Evolutionary conservation across 2,888 invertebrate species (phyloP), one percentile per base, ranked within the genome.

Genomic region (Tachina fera): DNA sequence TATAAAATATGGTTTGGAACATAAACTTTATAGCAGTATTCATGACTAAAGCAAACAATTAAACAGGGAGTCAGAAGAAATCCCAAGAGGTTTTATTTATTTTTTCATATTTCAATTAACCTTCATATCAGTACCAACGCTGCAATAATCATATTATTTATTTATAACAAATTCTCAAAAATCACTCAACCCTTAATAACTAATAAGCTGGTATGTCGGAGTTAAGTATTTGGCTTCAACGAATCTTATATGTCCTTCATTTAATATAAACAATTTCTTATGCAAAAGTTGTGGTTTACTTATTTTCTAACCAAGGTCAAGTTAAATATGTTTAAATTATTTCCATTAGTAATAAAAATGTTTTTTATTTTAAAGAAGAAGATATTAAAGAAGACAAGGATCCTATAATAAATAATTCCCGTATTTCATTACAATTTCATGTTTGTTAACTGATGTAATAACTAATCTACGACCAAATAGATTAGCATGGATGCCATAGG

Each of bases 171-270:
- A 53, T 70, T 39, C 8, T 41, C 19, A 41, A 53, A 53, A 70
- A 19, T 9, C 19, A 53, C 41, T 70, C 16, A 41, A 70, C 53
- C 13, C 53, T 70, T 16, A 70, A 53, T 70, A 53, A n/a, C n/a
- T n/a, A n/a, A 70, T 70, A 41, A 41, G 3, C 6, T 63, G 3
- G 3, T 10, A 63, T 45, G 9, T 11, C 43, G 19, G n/a, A 63
- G 6, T 63, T 16, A 56, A 56, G 13, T 13, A 14, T 14, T 49
- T 49, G n/a, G 14, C 14, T 49, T 13, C 14, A 49, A 49, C n/a
- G 4, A 49, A 49, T 49, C 14, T 49, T 49, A 49, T 49, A 49
- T 2, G 14, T 5, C n/a, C n/a, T 49, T 13, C 14, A 14, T 2
- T 49, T 3, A n/a, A 13, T 11, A 14, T 13, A n/a, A 49, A 49